Base-by-base conservation (phyloP, 2,113 vertebrate genomes). In the Regulus satrapa region DNA sequence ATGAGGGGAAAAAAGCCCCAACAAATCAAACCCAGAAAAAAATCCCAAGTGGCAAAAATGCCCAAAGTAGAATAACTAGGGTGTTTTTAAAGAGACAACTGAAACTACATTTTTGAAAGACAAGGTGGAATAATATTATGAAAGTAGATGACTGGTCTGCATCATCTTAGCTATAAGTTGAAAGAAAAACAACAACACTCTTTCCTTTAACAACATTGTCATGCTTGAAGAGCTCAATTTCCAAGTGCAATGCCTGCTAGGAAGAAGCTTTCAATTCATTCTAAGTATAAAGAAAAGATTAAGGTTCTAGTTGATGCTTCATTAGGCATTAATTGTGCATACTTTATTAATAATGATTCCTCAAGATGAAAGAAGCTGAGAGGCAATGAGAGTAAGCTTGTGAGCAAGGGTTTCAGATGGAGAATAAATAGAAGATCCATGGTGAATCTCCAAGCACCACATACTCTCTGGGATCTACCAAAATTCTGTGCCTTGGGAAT, bases 1-100 rank as follows among this genome's bases (percentile, higher is more conserved):
- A 52, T 5, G 8, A 51, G 13, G 2, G 2, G 1, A 1, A 15
- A 24, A 32, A n/a, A 11, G 5, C 0, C 1, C 8, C 10, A 45
- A 18, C 0, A 52, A 67, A 59, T 20, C 16, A 77, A 41, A 19
- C 4, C 4, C 3, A 43, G 17, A 36, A 61, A n/a, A 25, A 85
- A 74, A 48, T 18, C 6, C 9, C 41, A 10, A 13, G 1, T 34
- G 18, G 59, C 77, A 23, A 18, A 88, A 77, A 51, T 24, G 15
- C 8, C 13, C 16, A 49, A 72, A 36, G 13, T 23, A 56, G n/a
- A 69, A n/a, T 32, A 67, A 64, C 6, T 89, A 26, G 43, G 4
- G 1, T 38, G 1, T 40, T 63, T 92, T 71, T 67, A 68, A 68
- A 84, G 16, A 92, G n/a, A 46, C 7, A 36, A 26, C 6, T 18